These are phyloP conservation scores for Pedetes capensis DNA, from an alignment of 2,113 vertebrate genomes.

Conservation along the genomic window DNA sequence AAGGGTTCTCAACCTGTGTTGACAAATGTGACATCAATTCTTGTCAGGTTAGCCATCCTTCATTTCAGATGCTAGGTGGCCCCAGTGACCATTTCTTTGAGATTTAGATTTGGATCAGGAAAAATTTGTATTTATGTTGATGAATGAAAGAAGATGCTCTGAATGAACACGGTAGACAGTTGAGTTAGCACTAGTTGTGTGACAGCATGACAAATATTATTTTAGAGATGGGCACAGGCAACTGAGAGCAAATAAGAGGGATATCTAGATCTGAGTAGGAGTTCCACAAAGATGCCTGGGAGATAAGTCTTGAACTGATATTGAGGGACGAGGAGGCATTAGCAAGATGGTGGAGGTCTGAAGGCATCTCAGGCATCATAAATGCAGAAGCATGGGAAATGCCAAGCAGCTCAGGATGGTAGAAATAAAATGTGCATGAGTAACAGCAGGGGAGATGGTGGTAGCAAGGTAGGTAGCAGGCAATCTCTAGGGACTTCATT, in stretches of 20 bases:
- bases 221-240: background rate
- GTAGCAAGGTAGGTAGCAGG: background rate
- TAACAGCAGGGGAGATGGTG: background rate
- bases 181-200: background rate
- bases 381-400: background rate
- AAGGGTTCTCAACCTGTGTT: background rate
- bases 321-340: background rate
- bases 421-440: background rate
- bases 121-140: background rate
- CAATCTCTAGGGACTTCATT: background rate
- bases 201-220: background rate
- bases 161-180: background rate
- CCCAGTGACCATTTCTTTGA: background rate
- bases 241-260: background rate
- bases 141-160: background rate
- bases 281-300: background rate
- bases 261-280: background rate
- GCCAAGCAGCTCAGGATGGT: background rate
- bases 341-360: background rate
- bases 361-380: background rate
- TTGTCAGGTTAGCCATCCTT: background rate
- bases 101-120: background rate
- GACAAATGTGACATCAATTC: background rate
- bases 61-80: background rate
- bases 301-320: background rate